Evolutionary conservation across 2,888 invertebrate genomes (phyloP), one percentile per base, ranked within the genome.

Genomic region (Aplocera efformata): DNA sequence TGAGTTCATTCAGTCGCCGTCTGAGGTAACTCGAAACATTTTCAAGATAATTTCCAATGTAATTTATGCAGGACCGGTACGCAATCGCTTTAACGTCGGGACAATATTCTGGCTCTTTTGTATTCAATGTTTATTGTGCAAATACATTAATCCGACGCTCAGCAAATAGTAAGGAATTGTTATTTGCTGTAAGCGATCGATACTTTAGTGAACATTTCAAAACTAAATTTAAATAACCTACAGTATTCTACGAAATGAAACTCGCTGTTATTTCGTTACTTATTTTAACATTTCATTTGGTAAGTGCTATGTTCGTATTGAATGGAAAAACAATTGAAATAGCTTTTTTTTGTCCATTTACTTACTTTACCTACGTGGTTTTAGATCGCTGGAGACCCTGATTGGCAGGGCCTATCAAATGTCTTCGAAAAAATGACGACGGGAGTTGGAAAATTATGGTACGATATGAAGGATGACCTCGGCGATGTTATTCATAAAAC

Each of bases 81-180:
- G 49, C 47, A 48, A 51, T 48, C 37, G 53, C 45, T 49, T 51
- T 45, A 47, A 32, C 41, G 43, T 45, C 42, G 37, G 42, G 48
- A 50, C 50, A 45, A 50, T 45, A 48, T 42, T n/a, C 51, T 41
- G 42, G 45, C 48, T 54, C 46, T 50, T 53, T 58, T 55, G 55
- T 58, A 48, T 49, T 51, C 48, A 42, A 49, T 54, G 51, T 60
- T 54, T 55, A 51, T 53, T 40, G 42, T 50, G 50, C 53, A 55
- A 57, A 60, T 56, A 56, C 46, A 50, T 53, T 56, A 56, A 56
- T 56, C 49, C 46, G 40, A 30, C 42, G 31, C 44, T 49, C 42
- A 30, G 41, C 47, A 53, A 51, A 52, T 40, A 54, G 45, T 44
- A 41, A 41, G 30, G 40, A 43, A 37, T 42, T 47, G 38, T 37